Conservation (phyloP, 2,797 vertebrate species). For the Arctocebus calabarensis region DNA sequence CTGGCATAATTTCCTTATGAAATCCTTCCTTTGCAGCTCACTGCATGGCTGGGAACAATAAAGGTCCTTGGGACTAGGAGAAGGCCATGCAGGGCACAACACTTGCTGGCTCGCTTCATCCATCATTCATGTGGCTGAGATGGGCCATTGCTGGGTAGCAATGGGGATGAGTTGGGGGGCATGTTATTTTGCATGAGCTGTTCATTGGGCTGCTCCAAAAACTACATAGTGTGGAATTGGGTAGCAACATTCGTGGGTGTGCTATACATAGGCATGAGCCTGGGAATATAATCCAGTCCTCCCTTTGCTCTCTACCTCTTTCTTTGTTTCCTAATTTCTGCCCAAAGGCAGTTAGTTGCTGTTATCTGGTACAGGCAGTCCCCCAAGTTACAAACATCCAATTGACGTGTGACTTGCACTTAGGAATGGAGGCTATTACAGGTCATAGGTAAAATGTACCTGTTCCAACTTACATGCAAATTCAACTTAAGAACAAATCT, state of each 20-base stretch:
- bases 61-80: slow-evolving; percentile 30
- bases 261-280: slow-evolving; percentile 52
- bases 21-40: slow-evolving; percentile 50
- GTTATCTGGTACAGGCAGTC: neutral
- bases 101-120: slow-evolving; percentile 48
- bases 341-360: slow-evolving; percentile 53
- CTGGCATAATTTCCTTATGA: slow-evolving; percentile 10
- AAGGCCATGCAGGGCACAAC: neutral
- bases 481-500: no score
- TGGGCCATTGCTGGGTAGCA: neutral
- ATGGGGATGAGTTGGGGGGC: neutral
- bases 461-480: no score
- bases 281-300: slow-evolving; percentile 35
- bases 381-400: no score
- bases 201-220: neutral
- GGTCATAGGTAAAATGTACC: no score
- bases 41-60: slow-evolving; percentile 22
- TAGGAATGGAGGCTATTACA: no score
- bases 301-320: slow-evolving; percentile 44
- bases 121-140: slow-evolving; percentile 41
- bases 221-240: slow-evolving; percentile 7
- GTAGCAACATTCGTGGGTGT: slow-evolving; percentile 46
- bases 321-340: slow-evolving; percentile 44
- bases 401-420: no score
- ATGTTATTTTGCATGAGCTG: slow-evolving; percentile 47